Evolutionary conservation across 2,113 vertebrate genomes (phyloP).

Genomic region (Zosterops japonicus): DNA sequence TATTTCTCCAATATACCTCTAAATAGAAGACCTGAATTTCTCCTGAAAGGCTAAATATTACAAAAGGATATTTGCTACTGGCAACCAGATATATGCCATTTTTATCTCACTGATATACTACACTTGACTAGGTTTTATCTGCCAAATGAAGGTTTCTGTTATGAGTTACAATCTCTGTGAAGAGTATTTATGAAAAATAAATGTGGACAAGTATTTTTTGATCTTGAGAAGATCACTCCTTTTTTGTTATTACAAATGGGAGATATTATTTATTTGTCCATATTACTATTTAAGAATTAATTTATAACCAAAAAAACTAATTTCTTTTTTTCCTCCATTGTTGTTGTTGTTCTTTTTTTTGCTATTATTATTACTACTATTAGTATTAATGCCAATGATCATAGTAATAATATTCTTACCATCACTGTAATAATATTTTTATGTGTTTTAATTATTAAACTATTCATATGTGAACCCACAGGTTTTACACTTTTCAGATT

Average conservation of each 20-base stretch:
- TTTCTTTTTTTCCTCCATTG: no score
- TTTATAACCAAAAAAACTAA: rapidly evolving
- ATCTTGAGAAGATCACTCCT: neutral
- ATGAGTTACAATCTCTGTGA: neutral
- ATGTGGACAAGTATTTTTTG: neutral
- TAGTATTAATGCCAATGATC: rapidly evolving
- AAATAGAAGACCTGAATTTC: neutral
- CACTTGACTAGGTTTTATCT: neutral
- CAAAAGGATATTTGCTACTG: neutral
- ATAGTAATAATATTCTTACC: neutral
- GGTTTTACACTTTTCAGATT: neutral
- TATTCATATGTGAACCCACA: neutral
- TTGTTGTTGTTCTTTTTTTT: neutral
- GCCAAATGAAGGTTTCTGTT: neutral
- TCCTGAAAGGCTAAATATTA: neutral
- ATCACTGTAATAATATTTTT: neutral
- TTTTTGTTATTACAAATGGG: neutral
- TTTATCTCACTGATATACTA: neutral
- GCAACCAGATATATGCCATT: neutral
- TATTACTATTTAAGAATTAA: neutral
- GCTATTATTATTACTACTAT: neutral
- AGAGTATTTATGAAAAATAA: neutral
- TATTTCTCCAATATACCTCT: neutral
- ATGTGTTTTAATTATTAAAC: neutral
- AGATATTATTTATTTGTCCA: neutral